phyloP scores from a whole-genome alignment of 2,888 invertebrate genomes.

The Pseudococcus jackbeardsleyi region DNA sequence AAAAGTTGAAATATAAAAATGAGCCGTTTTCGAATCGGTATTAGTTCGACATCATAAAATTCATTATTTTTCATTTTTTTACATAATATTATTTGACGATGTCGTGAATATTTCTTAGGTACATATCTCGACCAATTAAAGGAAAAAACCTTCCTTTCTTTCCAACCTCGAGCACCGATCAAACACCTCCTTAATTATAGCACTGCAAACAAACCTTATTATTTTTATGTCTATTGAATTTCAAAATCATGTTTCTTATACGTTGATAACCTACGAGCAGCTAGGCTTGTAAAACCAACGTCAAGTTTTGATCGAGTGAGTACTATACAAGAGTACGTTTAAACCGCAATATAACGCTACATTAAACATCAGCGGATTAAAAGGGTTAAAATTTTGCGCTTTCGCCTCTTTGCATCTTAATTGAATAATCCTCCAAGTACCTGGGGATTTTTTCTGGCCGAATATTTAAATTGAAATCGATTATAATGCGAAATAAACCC shows the following conservation, averaged over 20 bases:
- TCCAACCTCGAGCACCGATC: neutral
- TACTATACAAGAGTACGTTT: neutral
- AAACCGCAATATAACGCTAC: constrained; percentile 38
- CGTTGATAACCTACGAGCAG: neutral
- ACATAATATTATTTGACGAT: too few relatives aligned
- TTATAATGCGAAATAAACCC: neutral
- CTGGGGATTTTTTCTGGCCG: neutral
- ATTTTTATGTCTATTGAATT: neutral
- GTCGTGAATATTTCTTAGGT: too few relatives aligned
- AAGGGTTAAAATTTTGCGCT: neutral
- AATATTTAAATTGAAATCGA: neutral
- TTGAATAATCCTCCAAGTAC: constrained; percentile 15
- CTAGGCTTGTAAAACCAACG: constrained; percentile 1
- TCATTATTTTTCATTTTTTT: too few relatives aligned
- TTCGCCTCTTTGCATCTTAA: constrained; percentile 11
- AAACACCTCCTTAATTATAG: neutral
- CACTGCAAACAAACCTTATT: neutral
- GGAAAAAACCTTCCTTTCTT: too few relatives aligned
- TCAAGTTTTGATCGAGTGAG: constrained; percentile 17
- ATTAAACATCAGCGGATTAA: neutral
- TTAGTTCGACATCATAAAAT: too few relatives aligned
- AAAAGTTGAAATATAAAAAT: too few relatives aligned
- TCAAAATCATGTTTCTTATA: neutral
- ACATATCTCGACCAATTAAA: too few relatives aligned
- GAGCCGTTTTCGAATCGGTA: too few relatives aligned